Evolutionary conservation across 2,113 vertebrate genomes (phyloP), one percentile per base, ranked within the genome.

Genomic region (Hippoglossus stenolepis): DNA sequence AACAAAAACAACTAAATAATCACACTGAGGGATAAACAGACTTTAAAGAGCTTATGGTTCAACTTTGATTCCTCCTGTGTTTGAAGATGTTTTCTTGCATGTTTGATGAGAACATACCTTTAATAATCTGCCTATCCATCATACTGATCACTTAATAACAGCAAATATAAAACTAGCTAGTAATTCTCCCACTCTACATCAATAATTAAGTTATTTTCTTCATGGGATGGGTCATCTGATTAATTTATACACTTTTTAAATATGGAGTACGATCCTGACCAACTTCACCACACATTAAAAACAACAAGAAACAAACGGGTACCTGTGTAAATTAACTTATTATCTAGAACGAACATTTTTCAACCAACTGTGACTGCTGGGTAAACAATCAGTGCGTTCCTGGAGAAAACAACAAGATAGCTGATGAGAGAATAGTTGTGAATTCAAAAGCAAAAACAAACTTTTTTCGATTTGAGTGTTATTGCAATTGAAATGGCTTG

Each of bases 141-240:
- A 0, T 2, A 65, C 26, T 21, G 38, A n/a, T 11, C 40, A 11
- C 6, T 51, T 60, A 67, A 73, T 40, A 15, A 58, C 45, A 2
- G 35, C n/a, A 54, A 28, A 66, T 43, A 40, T 35, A 64, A 65
- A 61, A 54, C 47, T 49, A 20, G 56, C 18, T 43, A 40, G 5
- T 64, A 28, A 1, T 47, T 51, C 1, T 26, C 14, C 61, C 11
- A 3, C 54, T 65, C 28, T 59, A 49, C 21, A n/a, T 60, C 18
- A 64, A n/a, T 9, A 28, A 5, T 3, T n/a, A 54, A 54, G 3
- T 8, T 54, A 8, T 17, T 45, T 38, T 23, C 51, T 45, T 74
- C 40, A 59, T 35, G 47, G 10, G 14, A 60, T 47, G 62, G 56
- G 13, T 38, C 61, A 72, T 51, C 24, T 56, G 58, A 65, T 73